Base-by-base conservation (phyloP, 2,113 vertebrate species). In the Rutilus rutilus region DNA sequence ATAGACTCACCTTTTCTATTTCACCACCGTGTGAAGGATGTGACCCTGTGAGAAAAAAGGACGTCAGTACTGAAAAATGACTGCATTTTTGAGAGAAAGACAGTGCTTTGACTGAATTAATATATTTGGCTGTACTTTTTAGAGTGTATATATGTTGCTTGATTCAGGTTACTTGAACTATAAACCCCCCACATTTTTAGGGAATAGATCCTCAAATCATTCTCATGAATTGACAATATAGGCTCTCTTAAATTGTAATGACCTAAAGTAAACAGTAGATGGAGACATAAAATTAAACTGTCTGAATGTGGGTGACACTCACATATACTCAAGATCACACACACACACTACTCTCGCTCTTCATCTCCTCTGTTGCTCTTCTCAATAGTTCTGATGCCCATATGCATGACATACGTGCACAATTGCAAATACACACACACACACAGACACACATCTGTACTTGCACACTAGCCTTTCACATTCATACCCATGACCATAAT, bases 1-100 rank as follows among this genome's bases (percentile, higher is more conserved):
- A 62, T 71, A 84, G 33, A 90, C 87, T 94, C 90, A 95, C 95
- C 93, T 94, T 95, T 88, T 95, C 95, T 89, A 93, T 94, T 82
- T 95, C 95, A 85, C 91, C 92, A 83, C 92, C 89, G 89, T 93
- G 91, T 67, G 94, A 92, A 57, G 93, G 94, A 92, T 93, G 90
- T 15, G 94, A 90, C 92, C 92, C 95, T 95, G 92, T 23, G 21
- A 89, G 89, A 90, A 73, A 57, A 57, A n/a, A 25, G 65, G 78
- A 11, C 2, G 50, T 62, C 85, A 74, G 89, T 25, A 83, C 73
- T 60, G 87, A 86, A 88, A 69, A 59, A 60, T 62, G 50, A 54
- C 62, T 69, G 42, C 73, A 47, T 50, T 47, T 74, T 74, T 74
- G 2, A 47, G 42, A 75, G 14, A 75, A 50, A 50, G 23, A 47